Conservation (phyloP, 2,888 invertebrate genomes). For the Ectemnius continuus region DNA sequence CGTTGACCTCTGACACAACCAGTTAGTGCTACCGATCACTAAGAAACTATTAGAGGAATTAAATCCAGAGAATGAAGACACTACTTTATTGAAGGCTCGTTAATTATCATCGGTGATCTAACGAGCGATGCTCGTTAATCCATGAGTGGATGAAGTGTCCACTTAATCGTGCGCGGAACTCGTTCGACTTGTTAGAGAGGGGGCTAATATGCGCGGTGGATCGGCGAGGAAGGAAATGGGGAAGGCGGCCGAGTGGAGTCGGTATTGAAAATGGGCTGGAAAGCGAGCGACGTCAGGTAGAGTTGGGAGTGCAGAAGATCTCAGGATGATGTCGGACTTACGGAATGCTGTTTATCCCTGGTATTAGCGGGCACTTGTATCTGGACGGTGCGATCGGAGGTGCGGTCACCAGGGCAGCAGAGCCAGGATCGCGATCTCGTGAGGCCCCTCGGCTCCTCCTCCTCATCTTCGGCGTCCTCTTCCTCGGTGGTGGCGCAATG, state of each 20-base stretch:
- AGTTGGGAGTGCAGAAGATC: conserved; percentile 2
- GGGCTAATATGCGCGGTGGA: too few relatives aligned
- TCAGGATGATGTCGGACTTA: conserved; percentile 44
- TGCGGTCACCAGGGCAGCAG: conserved; percentile 77
- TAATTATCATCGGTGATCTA: conserved; percentile 14
- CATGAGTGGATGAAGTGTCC: conserved; percentile 10
- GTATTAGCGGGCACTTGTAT: conserved; percentile 60
- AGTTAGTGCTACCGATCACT: neutral
- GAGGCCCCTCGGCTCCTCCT: conserved; percentile 54
- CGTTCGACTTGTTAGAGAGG: neutral
- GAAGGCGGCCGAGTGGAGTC: too few relatives aligned
- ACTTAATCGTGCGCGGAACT: conserved; percentile 8
- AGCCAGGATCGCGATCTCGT: conserved; percentile 77
- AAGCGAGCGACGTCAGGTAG: too few relatives aligned
- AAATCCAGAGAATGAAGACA: neutral
- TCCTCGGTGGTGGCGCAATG: conserved; percentile 65
- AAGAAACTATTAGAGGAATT: neutral
- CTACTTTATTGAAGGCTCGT: conserved; percentile 11
- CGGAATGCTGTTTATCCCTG: conserved; percentile 54
- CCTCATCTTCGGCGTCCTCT: conserved; percentile 58
- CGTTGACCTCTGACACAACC: too few relatives aligned
- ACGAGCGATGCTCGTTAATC: conserved; percentile 11
- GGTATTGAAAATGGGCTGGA: too few relatives aligned
- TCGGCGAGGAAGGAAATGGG: too few relatives aligned
- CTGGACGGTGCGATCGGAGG: conserved; percentile 61